Evolutionary conservation across 1,140 invertebrate genomes (phyloP), one percentile per base, ranked within the genome.

Genomic region (Macrocentrus cingulum): DNA sequence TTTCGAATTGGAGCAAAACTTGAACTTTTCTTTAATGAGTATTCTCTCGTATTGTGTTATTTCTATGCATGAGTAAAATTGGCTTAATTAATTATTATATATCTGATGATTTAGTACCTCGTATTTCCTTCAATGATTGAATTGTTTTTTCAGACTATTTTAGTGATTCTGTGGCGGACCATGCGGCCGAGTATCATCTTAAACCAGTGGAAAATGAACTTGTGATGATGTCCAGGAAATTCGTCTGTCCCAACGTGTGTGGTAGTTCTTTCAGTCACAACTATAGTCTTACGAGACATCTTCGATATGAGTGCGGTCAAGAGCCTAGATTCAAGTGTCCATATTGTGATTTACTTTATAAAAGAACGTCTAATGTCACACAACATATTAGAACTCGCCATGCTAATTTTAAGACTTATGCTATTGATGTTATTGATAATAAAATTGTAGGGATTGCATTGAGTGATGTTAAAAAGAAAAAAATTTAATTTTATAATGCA

Each of bases 271-370:
- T 69, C 41, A 54, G 55, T 4, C 65, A 68, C 6, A 60, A 34
- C 5, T 56, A 56, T 52, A 72, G 65, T 37, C 52, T 78, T 1
- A 68, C 54, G 6, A 61, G 65, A 16, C 73, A 81, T 45, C 52
- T 75, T 55, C 69, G 70, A n/a, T 75, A 75, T 56, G 78, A 80
- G 34, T 81, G 81, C 42, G 75, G 79, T 3, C 63, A 68, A 7
- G 65, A 73, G 7, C 74, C 76, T 4, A 66, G 67, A 7, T 74
- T 71, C 29, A 59, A 59, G 23, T 69, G 76, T 62, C 64, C 56
- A 50, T 88, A 87, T 78, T 90, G 88, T 72, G 83, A 52, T 1
- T 66, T 54, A 19, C 55, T 25, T 15, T 60, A 51, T 9, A 60
- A 63, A 5, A 53, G 55, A 20, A 63, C 62, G 1, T 60, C 63